Conservation (phyloP, 2,888 invertebrate genomes). For the Patella depressa region DNA sequence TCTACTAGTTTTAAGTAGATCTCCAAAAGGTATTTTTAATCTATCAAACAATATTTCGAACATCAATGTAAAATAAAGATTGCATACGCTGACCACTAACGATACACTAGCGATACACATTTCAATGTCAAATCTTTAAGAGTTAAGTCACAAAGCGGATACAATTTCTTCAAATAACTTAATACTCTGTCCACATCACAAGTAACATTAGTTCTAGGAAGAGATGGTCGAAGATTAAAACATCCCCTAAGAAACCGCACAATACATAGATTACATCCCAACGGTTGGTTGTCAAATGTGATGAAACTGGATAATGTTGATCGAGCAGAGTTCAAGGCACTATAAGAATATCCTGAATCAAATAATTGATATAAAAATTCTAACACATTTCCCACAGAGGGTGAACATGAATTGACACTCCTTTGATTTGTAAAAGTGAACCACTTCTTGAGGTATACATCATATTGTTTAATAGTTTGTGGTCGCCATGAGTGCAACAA, state of each 20-base stretch:
- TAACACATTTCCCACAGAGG: neutral
- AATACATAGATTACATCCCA: constrained; percentile 16
- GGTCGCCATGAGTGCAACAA: neutral
- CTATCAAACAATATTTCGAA: constrained; percentile 1
- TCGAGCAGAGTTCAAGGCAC: neutral
- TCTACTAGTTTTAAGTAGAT: constrained; percentile 26
- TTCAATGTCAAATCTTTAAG: neutral
- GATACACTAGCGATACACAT: constrained; percentile 12
- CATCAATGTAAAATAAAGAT: constrained; percentile 20
- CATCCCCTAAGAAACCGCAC: constrained; percentile 29
- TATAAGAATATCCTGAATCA: neutral
- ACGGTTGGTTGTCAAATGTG: neutral
- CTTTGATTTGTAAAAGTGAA: neutral
- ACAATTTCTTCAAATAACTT: neutral
- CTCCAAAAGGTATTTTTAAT: constrained; percentile 20
- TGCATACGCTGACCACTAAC: constrained; percentile 23
- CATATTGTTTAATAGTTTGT: neutral
- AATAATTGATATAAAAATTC: neutral
- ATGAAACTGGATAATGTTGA: neutral
- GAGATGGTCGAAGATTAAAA: constrained; percentile 24
- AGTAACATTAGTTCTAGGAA: constrained; percentile 3
- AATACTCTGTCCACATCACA: constrained; percentile 22
- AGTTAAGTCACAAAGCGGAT: neutral
- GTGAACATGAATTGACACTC: neutral
- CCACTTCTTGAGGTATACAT: neutral